Percentiles rank a stretch among this genome's conserved stretches.
Conservation (phyloP, 1,140 invertebrate species). For the Yoshiicerus persimilis region DNA sequence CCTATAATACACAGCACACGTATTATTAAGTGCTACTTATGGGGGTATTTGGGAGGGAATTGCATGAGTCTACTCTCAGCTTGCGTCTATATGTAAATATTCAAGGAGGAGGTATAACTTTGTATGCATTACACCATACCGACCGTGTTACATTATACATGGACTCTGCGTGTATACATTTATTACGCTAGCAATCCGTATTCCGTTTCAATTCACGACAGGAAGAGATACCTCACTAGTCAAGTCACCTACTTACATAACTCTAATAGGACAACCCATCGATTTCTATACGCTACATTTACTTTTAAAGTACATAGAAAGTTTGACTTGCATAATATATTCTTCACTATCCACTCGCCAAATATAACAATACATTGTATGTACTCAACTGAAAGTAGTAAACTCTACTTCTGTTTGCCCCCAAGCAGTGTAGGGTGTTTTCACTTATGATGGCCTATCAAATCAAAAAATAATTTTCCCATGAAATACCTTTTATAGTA, state of each 20-base stretch:
- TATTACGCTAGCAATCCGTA: neutral
- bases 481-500: too few relatives aligned
- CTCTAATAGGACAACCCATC: neutral
- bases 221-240: neutral
- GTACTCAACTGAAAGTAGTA: neutral
- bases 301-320: neutral
- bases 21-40: neutral
- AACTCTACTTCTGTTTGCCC: neutral
- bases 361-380: neutral
- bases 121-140: neutral
- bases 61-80: neutral
- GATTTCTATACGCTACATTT: conserved; percentile 4
- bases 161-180: neutral
- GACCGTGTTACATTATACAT: neutral
- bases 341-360: neutral
- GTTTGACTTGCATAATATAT: neutral
- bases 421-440: neutral
- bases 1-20: neutral
- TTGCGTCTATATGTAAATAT: neutral
- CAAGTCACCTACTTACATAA: neutral
- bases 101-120: neutral
- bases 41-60: neutral
- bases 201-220: neutral
- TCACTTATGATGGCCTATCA: neutral
- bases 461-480: too few relatives aligned